Base-by-base conservation (phyloP, 2,113 vertebrate genomes). In the Pandion haliaetus region DNA sequence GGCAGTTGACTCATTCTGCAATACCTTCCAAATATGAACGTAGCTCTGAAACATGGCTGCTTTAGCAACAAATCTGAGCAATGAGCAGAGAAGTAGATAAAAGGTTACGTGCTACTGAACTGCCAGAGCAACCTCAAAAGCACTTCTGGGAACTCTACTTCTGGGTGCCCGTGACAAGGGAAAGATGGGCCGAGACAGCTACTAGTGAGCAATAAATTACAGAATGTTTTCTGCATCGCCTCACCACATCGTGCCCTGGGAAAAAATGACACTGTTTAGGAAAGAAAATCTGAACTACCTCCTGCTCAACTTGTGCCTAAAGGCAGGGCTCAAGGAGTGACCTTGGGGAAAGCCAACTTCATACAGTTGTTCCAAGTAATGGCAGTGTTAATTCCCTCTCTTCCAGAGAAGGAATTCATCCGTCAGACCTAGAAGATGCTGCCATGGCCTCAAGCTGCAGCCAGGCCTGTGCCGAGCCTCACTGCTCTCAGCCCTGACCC, bases 1-100 rank as follows among this genome's bases (percentile, higher is more conserved):
- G 57, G 78, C 34, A 71, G 36, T 4, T 47, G 45, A 66, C 36
- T 13, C 26, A n/a, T 62, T 72, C 63, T 57, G 19, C 49, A 50
- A 2, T 16, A 42, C 21, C 34, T 40, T 61, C n/a, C 40, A 72
- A 72, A 82, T 1, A 16, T 0, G 0, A 88, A 42, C 0, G 0
- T 19, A 66, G 52, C n/a, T 72, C 28, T 84, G 58, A 73, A 84
- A 67, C 16, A 32, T 0, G 0, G 28, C n/a, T 82, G 28, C 70
- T 78, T 20, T 50, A 40, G 29, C 21, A 78, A 69, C 1, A 8
- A 15, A 63, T 28, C 9, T 9, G 13, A 78, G 12, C 25, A 49
- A 69, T 0, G 4, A 50, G 18, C 1, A 0, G 21, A 72, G 40
- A 62, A 32, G 14, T 2, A 32, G 12, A 3, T 28, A 7, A 54